Base-by-base conservation (phyloP, 2,113 vertebrate genomes). In the Onychostruthus taczanowskii region DNA sequence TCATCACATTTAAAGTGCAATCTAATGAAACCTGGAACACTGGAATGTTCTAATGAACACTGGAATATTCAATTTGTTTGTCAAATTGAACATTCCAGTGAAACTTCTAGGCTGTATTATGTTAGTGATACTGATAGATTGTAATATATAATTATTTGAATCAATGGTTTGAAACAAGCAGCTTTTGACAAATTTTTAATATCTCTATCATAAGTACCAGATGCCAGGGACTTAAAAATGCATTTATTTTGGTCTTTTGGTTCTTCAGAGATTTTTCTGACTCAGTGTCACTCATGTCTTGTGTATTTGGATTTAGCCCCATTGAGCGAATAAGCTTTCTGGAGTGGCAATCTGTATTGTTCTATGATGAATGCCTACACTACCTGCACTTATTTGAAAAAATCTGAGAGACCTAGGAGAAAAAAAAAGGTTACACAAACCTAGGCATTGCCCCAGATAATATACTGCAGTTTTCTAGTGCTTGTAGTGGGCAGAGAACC, bases 191-290 rank as follows among this genome's bases (percentile, higher is more conserved):
- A 83, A 94, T 95, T 96, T 97, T 97, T 67, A 96, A 80, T 97
- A 96, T 97, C 95, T 94, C 75, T 90, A 84, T 95, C 68, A 90
- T 92, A 96, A 97, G 96, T 97, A 96, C 95, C 97, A 98, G 96
- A 97, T 97, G 95, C 97, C 86, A 97, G 90, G 63, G 63, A 97
- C 72, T 95, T 59, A 16, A 97, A 98, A 98, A 94, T 89, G 55
- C 79, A 67, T 89, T 96, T 98, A 97, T 97, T 98, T 97, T 97
- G 69, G 88, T 97, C 79, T 95, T 94, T 92, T 85, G 68, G 91
- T 97, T 89, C 96, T 97, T 97, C 86, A 87, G 80, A 91, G 68
- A 95, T 96, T 97, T 97, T 96, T 97, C 83, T 97, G 82, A 93
- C 61, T 97, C 95, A 95, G 76, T 94, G 95, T 87, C 83, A 81